Conservation (phyloP, 2,888 invertebrate genomes). For the Drosophila borealis region DNA sequence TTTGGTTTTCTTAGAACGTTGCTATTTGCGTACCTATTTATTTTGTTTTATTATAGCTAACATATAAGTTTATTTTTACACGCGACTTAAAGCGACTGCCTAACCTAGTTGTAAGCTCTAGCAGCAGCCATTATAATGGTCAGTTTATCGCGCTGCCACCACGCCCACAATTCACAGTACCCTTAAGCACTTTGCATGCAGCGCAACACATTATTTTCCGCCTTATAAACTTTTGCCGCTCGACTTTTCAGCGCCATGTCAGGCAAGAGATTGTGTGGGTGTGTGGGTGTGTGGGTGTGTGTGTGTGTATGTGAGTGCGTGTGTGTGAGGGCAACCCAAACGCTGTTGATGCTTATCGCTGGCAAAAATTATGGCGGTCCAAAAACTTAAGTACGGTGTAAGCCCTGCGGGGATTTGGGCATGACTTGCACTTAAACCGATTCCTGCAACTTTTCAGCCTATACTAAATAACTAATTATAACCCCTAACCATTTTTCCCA, state of each 20-base stretch:
- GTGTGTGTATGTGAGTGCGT: slow-evolving; percentile 1
- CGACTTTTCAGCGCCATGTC: slow-evolving; percentile 62
- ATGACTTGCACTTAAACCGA: slow-evolving; percentile 24
- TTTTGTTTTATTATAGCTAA: background rate
- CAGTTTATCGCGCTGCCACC: slow-evolving; percentile 48
- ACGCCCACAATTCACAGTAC: slow-evolving; percentile 28
- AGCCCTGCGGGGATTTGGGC: slow-evolving; percentile 36
- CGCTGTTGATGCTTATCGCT: slow-evolving; percentile 67
- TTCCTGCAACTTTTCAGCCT: slow-evolving; percentile 29
- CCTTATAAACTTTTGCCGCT: slow-evolving; percentile 70
- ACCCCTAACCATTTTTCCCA: slow-evolving; percentile 34
- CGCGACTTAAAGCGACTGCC: slow-evolving; percentile 32
- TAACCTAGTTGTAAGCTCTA: slow-evolving; percentile 38
- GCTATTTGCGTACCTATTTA: background rate
- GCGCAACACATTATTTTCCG: slow-evolving; percentile 75
- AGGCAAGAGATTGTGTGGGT: slow-evolving; percentile 13
- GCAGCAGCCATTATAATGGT: slow-evolving; percentile 48
- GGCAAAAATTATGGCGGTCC: slow-evolving; percentile 61
- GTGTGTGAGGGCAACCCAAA: slow-evolving; percentile 31
- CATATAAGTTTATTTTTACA: slow-evolving; percentile 16
- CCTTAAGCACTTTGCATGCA: slow-evolving; percentile 62
- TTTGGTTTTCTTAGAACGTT: slow-evolving; percentile 1
- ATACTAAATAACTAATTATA: slow-evolving; percentile 68
- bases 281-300: slow-evolving; percentile 4
- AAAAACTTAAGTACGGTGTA: slow-evolving; percentile 62